Percentiles rank a stretch among this genome's conserved stretches.
Evolutionary conservation across 2,888 invertebrate species (phyloP).

Genomic region (Phlogophora meticulosa): DNA sequence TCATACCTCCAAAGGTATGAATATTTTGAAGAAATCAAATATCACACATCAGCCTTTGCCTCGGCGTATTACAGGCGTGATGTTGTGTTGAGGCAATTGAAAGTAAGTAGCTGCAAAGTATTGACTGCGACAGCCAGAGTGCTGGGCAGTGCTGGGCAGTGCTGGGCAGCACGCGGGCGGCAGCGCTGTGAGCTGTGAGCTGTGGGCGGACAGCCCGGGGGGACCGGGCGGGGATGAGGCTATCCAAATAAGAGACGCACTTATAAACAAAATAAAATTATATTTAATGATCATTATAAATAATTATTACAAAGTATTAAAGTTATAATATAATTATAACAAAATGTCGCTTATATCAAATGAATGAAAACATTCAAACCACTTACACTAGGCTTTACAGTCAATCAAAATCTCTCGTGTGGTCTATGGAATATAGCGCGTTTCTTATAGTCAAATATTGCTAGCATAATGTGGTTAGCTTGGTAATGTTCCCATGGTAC

Average conservation of each 20-base stretch:
- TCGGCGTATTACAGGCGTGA: too few relatives aligned
- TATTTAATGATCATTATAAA: slow-evolving; percentile 53
- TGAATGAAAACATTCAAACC: slow-evolving; percentile 31
- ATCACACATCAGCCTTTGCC: too few relatives aligned
- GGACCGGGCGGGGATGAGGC: too few relatives aligned
- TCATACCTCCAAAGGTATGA: too few relatives aligned
- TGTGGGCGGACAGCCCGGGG: too few relatives aligned
- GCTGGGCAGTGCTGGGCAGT: too few relatives aligned
- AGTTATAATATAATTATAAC: slow-evolving; percentile 30
- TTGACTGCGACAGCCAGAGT: too few relatives aligned
- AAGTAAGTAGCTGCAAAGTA: too few relatives aligned
- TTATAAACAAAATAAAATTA: slow-evolving; percentile 49
- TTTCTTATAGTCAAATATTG: slow-evolving; percentile 14
- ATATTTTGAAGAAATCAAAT: too few relatives aligned
- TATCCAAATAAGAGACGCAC: slow-evolving; percentile 1
- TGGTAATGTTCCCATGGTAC: slow-evolving; percentile 13
- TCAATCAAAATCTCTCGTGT: slow-evolving; percentile 11
- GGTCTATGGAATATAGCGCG: slow-evolving; percentile 28
- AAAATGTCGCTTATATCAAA: slow-evolving; percentile 25
- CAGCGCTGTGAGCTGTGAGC: too few relatives aligned
- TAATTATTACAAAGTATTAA: slow-evolving; percentile 53
- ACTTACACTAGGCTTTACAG: slow-evolving; percentile 14
- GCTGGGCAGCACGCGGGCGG: too few relatives aligned
- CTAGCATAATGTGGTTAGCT: background rate
- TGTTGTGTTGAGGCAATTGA: too few relatives aligned